phyloP scores from a whole-genome alignment of 2,888 invertebrate species.

The Drosophila yooni region DNA sequence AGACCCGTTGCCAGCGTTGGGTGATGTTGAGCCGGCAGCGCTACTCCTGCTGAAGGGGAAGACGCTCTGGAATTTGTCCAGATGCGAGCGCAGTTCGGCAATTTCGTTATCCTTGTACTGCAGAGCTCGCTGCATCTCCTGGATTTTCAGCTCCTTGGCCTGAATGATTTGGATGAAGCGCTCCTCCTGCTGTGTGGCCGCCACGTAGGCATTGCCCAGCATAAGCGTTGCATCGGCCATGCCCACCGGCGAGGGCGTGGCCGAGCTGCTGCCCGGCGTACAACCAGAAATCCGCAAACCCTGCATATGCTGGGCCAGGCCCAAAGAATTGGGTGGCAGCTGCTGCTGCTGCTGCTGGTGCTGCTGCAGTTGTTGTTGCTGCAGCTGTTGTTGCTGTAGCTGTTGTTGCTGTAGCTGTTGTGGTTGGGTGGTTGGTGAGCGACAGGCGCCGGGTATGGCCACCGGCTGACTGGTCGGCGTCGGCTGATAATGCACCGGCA shows the following conservation, averaged over 20 bases:
- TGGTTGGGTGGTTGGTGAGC: conserved; percentile 51
- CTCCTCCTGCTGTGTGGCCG: conserved; percentile 87
- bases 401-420: conserved; percentile 17
- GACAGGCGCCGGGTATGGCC: conserved; percentile 66
- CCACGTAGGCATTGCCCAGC: conserved; percentile 80
- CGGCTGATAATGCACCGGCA: conserved; percentile 52
- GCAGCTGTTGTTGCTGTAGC: conserved; percentile 7
- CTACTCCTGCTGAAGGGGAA: conserved; percentile 88
- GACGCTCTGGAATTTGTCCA: conserved; percentile 96
- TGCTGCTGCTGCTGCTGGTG: conserved; percentile 58
- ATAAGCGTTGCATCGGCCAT: conserved; percentile 74
- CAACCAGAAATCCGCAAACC: conserved; percentile 76
- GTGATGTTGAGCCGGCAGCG: conserved; percentile 63
- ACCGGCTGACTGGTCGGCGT: conserved; percentile 62
- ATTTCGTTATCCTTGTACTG: conserved; percentile 92
- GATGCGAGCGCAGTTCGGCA: conserved; percentile 92
- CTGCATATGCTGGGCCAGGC: conserved; percentile 83
- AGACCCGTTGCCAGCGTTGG: conserved; percentile 31
- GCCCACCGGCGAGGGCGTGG: conserved; percentile 72
- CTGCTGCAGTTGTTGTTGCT: conserved; percentile 6
- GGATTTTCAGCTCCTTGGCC: conserved; percentile 90
- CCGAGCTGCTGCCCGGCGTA: conserved; percentile 65
- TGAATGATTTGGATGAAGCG: conserved; percentile 87
- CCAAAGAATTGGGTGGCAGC: conserved; percentile 52
- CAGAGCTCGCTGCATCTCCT: conserved; percentile 90